Conservation (phyloP, 2,888 invertebrate genomes). For the Drosophila eohydei region DNA sequence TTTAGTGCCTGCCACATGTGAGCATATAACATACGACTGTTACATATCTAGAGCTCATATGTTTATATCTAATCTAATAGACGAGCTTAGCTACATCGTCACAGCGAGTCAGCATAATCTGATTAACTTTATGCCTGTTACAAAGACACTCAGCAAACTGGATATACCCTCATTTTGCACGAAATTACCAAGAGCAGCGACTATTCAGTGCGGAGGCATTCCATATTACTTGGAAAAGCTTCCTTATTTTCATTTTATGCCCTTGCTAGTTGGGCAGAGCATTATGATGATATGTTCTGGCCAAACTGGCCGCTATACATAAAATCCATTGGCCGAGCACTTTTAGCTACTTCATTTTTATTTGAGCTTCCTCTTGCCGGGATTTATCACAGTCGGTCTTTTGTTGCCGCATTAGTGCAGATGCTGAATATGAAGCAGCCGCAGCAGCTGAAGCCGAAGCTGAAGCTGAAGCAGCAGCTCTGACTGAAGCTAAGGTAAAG, state of each 20-base stretch:
- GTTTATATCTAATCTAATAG: too few species aligned
- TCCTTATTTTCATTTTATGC: constrained; percentile 21
- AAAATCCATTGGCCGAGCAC: constrained; percentile 45
- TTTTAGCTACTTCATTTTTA: constrained; percentile 60
- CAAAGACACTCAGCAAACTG: background rate
- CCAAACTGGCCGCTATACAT: constrained; percentile 24
- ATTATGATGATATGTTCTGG: constrained; percentile 36
- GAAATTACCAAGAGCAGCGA: background rate
- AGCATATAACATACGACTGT: too few species aligned
- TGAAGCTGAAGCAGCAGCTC: background rate
- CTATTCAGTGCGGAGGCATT: background rate
- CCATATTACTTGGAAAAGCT: background rate
- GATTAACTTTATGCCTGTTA: background rate
- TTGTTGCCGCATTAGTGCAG: constrained; percentile 56
- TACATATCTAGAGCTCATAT: too few species aligned
- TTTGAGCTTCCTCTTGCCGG: constrained; percentile 56
- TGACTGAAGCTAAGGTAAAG: constrained; percentile 47
- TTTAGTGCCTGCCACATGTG: too few species aligned
- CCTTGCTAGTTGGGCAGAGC: constrained; percentile 11
- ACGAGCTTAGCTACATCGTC: background rate
- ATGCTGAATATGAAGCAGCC: constrained; percentile 16
- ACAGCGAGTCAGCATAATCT: background rate
- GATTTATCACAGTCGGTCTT: constrained; percentile 59
- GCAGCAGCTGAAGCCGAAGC: background rate
- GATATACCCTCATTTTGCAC: background rate